These are phyloP conservation scores for Asteroscopus sphinx DNA, from an alignment of 2,888 invertebrate species.

Conservation along the genomic window DNA sequence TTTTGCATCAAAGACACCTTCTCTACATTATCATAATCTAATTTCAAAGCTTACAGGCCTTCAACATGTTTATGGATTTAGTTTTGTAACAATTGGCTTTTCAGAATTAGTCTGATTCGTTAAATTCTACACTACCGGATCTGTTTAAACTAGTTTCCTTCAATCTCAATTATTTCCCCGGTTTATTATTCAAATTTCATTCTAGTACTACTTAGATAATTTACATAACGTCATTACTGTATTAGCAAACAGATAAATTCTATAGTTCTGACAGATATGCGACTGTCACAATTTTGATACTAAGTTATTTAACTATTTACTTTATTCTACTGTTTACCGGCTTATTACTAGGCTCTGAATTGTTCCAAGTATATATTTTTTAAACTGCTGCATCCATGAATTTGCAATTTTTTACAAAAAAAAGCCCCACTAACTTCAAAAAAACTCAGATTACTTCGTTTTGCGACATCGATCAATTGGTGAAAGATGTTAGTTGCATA, in stretches of 20 bases:
- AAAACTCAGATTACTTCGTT: too few species aligned
- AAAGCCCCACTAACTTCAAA: too few species aligned
- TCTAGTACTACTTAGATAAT: conserved; percentile 27
- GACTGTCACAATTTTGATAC: conserved; percentile 16
- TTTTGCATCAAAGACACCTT: background rate
- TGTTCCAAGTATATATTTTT: too few species aligned
- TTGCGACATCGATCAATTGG: too few species aligned
- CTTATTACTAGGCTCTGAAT: too few species aligned
- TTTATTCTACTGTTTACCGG: conserved; percentile 4
- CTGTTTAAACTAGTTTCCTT: conserved; percentile 6
- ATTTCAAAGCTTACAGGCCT: background rate
- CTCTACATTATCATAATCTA: background rate
- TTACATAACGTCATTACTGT: conserved; percentile 39
- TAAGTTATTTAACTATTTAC: conserved; percentile 21
- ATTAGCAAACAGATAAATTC: conserved; percentile 22
- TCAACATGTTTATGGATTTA: background rate
- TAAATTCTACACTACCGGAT: conserved; percentile 8
- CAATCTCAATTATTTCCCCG: conserved; percentile 23
- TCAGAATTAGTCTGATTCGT: background rate
- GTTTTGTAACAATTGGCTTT: background rate
- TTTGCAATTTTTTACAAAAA: too few species aligned
- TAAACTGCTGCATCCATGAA: too few species aligned
- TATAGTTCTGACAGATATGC: conserved; percentile 31
- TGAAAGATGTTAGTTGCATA: too few species aligned
- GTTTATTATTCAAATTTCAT: conserved; percentile 26